Conservation (phyloP, 2,888 invertebrate genomes). For the Sphinx pinastri region DNA sequence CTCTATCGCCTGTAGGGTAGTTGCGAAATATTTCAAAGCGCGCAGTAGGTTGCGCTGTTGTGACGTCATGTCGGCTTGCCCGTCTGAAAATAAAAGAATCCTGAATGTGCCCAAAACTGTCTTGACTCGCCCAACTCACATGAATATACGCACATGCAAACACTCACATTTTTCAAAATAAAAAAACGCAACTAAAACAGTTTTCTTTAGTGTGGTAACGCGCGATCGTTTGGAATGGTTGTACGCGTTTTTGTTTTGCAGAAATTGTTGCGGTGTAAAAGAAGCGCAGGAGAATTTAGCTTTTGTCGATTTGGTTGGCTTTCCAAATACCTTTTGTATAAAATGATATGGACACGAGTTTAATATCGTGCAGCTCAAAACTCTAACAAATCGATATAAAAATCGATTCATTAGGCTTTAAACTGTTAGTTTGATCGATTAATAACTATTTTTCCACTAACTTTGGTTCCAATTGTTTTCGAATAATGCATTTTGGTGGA, state of each 20-base stretch:
- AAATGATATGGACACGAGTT: too few species aligned
- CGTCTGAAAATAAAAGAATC: constrained; percentile 71
- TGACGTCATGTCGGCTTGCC: constrained; percentile 31
- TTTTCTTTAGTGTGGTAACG: not conserved
- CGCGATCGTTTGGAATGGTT: not conserved
- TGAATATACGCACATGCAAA: constrained; percentile 32
- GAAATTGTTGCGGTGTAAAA: not conserved
- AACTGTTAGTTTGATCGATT: too few species aligned
- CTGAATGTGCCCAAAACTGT: constrained; percentile 80
- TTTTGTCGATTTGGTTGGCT: not conserved
- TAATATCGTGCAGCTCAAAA: too few species aligned
- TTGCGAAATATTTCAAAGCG: constrained; percentile 56
- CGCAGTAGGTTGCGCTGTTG: constrained; percentile 44
- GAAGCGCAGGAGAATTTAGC: not conserved
- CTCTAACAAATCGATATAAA: too few species aligned
- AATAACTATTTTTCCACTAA: too few species aligned
- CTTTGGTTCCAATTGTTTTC: too few species aligned
- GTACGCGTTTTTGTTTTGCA: not conserved
- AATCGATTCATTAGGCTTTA: too few species aligned
- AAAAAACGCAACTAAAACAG: not conserved
- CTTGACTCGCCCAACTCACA: constrained; percentile 26
- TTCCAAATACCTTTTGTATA: too few species aligned
- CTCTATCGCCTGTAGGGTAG: constrained; percentile 55
- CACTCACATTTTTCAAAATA: constrained; percentile 23
- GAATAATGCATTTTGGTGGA: too few species aligned